phyloP scores from a whole-genome alignment of 2,113 vertebrate species.

The Hippopotamus amphibius region DNA sequence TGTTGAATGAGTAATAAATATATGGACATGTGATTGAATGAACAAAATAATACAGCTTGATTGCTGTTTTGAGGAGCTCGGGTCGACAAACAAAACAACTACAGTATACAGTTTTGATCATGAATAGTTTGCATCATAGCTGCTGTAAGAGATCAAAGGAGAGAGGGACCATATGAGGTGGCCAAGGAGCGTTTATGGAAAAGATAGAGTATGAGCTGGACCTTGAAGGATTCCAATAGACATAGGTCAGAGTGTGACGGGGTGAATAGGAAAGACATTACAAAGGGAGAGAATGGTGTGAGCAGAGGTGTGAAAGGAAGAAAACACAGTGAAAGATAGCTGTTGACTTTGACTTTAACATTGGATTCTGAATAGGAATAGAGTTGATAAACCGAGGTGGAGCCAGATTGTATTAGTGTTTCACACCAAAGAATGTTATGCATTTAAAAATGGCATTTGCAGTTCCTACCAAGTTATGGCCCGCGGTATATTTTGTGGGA shows the following conservation, averaged over 20 bases:
- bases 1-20: not conserved
- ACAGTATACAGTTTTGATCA: not conserved
- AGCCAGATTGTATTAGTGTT: not conserved
- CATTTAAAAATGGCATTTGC: not conserved
- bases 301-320: not conserved
- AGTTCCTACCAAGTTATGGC: not conserved
- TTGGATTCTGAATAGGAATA: not conserved
- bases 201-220: not conserved
- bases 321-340: not conserved
- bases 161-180: not conserved
- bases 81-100: not conserved
- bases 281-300: not conserved
- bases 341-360: not conserved
- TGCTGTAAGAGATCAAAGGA: not conserved
- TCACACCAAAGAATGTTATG: not conserved
- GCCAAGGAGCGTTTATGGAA: not conserved
- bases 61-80: slow-evolving; percentile 10
- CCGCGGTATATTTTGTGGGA: not conserved
- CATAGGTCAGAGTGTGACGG: not conserved
- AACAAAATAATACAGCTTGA: not conserved
- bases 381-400: not conserved
- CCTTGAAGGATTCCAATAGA: not conserved
- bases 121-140: not conserved
- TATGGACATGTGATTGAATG: not conserved
- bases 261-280: not conserved